These are phyloP conservation scores for Lampris incognitus DNA, from an alignment of 2,113 vertebrate species.

Conservation along the genomic window DNA sequence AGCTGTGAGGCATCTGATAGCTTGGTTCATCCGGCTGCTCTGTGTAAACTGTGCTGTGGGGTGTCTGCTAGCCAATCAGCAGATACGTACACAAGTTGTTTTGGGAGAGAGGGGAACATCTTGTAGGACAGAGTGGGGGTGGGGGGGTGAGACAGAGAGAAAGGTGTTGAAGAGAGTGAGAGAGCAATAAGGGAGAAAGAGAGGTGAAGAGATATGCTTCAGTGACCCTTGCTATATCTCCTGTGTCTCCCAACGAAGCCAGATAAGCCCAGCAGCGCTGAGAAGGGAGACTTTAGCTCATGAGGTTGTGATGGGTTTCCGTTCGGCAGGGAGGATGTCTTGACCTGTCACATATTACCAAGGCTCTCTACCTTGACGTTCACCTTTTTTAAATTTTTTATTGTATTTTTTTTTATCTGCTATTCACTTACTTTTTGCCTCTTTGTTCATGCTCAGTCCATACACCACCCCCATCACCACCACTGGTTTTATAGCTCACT, in stretches of 20 bases:
- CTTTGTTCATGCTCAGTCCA: not conserved
- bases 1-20: constrained; percentile 39
- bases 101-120: constrained; percentile 1
- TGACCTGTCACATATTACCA: constrained; percentile 25
- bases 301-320: not conserved
- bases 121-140: constrained; percentile 4
- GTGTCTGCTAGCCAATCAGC: not conserved
- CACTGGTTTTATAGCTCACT: too few relatives aligned
- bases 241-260: not conserved
- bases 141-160: not conserved
- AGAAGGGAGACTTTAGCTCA: not conserved
- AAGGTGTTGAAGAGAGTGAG: not conserved
- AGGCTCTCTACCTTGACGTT: constrained; percentile 27
- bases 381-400: not conserved
- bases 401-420: not conserved
- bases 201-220: not conserved
- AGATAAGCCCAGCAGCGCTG: constrained; percentile 1
- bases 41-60: not conserved
- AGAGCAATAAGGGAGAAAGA: not conserved
- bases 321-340: not conserved
- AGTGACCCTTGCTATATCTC: not conserved
- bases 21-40: not conserved
- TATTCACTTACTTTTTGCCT: not conserved
- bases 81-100: constrained; percentile 3
- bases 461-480: too few relatives aligned